A percentile compares a stretch with the other conserved stretches of the same genome.
These are phyloP conservation scores for Caenorhabditis virilis DNA, from an alignment of 2,888 invertebrate genomes.

Conservation along the genomic window DNA sequence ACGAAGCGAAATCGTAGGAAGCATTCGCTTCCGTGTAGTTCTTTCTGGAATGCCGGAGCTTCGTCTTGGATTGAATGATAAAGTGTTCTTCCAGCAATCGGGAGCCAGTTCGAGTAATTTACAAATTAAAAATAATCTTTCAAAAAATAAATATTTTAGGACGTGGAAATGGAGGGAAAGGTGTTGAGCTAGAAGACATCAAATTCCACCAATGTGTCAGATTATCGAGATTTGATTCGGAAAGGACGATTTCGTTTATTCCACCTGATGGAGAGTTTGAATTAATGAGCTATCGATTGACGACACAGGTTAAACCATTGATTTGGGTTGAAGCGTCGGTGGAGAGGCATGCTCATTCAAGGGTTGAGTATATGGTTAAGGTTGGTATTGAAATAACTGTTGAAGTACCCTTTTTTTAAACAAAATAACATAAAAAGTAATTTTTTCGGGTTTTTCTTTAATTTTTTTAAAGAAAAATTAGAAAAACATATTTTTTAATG, in stretches of 20 bases:
- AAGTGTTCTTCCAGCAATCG: slow-evolving; percentile 93
- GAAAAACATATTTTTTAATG: no score
- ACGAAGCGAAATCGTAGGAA: slow-evolving; percentile 95
- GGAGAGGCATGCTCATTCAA: slow-evolving; percentile 93
- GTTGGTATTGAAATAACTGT: slow-evolving; percentile 33
- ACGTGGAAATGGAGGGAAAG: slow-evolving; percentile 81
- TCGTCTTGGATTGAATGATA: slow-evolving; percentile 92
- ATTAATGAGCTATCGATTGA: slow-evolving; percentile 75
- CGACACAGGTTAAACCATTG: slow-evolving; percentile 86
- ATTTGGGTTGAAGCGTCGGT: slow-evolving; percentile 99
- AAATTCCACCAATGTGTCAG: slow-evolving; percentile 98
- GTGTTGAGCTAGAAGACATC: slow-evolving; percentile 95
- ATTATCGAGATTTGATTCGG: slow-evolving; percentile 94
- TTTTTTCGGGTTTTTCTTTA: no score
- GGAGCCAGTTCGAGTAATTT: slow-evolving; percentile 72
- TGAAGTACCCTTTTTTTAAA: no score
- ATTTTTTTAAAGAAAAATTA: no score
- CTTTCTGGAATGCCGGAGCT: slow-evolving; percentile 97
- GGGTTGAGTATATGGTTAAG: slow-evolving; percentile 98
- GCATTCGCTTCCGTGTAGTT: slow-evolving; percentile 97
- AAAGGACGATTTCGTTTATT: slow-evolving; percentile 87
- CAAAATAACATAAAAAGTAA: no score
- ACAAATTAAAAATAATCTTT: background rate
- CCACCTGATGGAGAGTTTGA: slow-evolving; percentile 99
- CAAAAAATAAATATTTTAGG: slow-evolving; percentile 11